Base-by-base conservation (phyloP, 2,113 vertebrate species). In the Perccottus glenii region DNA sequence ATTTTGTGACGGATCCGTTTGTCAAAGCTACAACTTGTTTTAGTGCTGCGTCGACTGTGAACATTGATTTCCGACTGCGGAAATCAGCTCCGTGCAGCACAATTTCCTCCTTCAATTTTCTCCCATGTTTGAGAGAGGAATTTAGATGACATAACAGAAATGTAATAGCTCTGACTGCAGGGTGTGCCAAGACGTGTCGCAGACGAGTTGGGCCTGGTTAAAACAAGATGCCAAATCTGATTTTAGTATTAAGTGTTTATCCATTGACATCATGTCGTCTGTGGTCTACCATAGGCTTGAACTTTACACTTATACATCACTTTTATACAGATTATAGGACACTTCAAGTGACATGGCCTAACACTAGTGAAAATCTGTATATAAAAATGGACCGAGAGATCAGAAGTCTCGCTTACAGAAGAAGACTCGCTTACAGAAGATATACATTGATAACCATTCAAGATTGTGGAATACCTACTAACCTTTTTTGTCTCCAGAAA, bases 41-140 rank as follows among this genome's bases (percentile, higher is more conserved):
- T 64, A 53, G 73, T 48, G 70, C 16, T 61, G 72, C 67, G 66
- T 61, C 64, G 67, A 63, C 58, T 61, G 73, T 58, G 46, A 70
- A 80, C 63, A 84, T 82, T 52, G 86, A 85, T 85, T 89, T 87
- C 64, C 67, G 44, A 11, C 66, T 51, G 78, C 79, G 75, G 74
- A 70, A 74, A 80, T 78, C 70, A 68, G 79, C 76, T 75, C 58
- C 12, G 44, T 50, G 14, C 60, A 2, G 60, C 50, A 38, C 67
- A 70, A 44, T 53, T 47, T 48, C 36, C 35, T 32, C 16, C 62
- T 14, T 70, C 64, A 45, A 66, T 75, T 67, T 82, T 60, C 71
- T 27, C 60, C 51, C 64, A 44, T 75, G 78, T 77, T 72, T 52
- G 11, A 60, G 16, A 32, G 53, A 66, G 62, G 68, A 80, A 61